A percentile compares a stretch with the other conserved stretches of the same genome.
Conservation (phyloP, 2,888 invertebrate genomes). For the Catocala nupta region DNA sequence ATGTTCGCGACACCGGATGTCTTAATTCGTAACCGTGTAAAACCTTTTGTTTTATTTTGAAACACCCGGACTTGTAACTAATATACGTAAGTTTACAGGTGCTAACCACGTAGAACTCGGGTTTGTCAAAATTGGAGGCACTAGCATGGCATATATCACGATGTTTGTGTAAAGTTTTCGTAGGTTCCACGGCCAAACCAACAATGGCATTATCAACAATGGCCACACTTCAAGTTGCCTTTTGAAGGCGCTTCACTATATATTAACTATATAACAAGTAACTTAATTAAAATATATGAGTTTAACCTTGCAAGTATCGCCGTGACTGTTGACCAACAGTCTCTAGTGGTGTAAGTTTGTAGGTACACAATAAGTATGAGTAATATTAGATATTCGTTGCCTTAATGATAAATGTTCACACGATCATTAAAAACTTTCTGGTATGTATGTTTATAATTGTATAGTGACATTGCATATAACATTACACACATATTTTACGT, state of each 20-base stretch:
- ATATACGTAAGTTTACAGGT: neutral
- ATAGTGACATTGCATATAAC: constrained; percentile 28
- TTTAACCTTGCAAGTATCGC: constrained; percentile 39
- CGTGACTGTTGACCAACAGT: constrained; percentile 44
- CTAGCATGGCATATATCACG: constrained; percentile 19
- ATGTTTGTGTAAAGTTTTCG: constrained; percentile 36
- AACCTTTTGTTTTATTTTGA: constrained; percentile 34
- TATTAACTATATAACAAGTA: constrained; percentile 17
- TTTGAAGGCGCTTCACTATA: constrained; percentile 27
- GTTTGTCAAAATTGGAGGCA: neutral
- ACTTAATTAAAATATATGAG: constrained; percentile 44
- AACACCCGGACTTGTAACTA: constrained; percentile 8
- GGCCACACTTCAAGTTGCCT: constrained; percentile 9
- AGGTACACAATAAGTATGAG: constrained; percentile 37
- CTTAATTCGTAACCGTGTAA: constrained; percentile 20
- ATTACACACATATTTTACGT: constrained; percentile 30
- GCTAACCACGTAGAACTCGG: neutral
- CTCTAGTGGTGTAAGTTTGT: constrained; percentile 43
- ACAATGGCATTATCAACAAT: constrained; percentile 28
- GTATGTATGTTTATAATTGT: constrained; percentile 40
- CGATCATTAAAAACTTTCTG: constrained; percentile 39
- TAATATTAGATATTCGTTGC: constrained; percentile 35
- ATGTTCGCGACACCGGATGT: constrained; percentile 34
- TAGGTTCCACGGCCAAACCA: constrained; percentile 38
- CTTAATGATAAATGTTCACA: constrained; percentile 43